These are phyloP conservation scores for Hippolais icterina DNA, from an alignment of 2,113 vertebrate species.

Conservation along the genomic window DNA sequence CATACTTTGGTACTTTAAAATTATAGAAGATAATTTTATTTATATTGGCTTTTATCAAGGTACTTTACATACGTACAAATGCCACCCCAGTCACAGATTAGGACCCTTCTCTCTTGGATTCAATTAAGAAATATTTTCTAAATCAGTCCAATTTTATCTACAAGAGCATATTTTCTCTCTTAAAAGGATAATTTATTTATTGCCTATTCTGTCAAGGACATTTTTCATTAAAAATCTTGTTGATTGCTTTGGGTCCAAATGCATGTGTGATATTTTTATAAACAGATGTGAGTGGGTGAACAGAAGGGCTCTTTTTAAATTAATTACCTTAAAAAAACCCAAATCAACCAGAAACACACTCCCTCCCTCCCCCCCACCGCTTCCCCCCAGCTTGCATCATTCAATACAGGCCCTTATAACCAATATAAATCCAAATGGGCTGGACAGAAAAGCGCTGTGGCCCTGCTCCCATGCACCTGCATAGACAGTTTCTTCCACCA, in stretches of 20 bases:
- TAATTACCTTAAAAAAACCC: neutral
- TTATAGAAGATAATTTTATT: neutral
- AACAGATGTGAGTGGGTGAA: neutral
- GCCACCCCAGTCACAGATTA: neutral
- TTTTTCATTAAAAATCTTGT: neutral
- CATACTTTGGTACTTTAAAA: neutral
- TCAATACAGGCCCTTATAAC: neutral
- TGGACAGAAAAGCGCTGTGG: neutral
- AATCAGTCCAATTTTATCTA: neutral
- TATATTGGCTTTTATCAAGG: neutral
- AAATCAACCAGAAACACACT: neutral
- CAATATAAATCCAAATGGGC: neutral
- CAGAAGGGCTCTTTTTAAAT: neutral
- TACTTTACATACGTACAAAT: neutral
- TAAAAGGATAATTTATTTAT: neutral
- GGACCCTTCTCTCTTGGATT: neutral
- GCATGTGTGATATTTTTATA: neutral
- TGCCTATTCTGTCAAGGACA: neutral
- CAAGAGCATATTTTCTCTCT: neutral
- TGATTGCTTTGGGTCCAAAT: neutral
- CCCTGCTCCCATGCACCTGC: neutral
- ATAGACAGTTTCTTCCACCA: neutral
- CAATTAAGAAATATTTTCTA: neutral
- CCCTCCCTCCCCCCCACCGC: too few species aligned
- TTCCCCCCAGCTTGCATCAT: neutral